A percentile compares a stretch with the other conserved stretches of the same genome.
phyloP scores from a whole-genome alignment of 2,113 vertebrate genomes.

The Rhea pennata region DNA sequence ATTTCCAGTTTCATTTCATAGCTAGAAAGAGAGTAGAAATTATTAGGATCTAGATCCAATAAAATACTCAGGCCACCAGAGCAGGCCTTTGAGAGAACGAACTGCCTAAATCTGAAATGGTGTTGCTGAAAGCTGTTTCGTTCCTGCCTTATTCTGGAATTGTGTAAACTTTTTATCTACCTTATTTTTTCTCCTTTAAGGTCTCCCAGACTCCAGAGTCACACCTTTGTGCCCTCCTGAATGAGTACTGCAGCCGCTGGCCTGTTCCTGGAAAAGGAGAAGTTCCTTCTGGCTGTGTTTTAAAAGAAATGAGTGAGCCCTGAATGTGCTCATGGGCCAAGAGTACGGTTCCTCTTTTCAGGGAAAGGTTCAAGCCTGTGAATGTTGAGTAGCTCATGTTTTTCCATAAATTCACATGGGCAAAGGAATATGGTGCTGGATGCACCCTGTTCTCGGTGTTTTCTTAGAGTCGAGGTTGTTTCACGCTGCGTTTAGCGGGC shows the following conservation, averaged over 20 bases:
- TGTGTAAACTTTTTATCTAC: neutral
- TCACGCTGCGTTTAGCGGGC: neutral
- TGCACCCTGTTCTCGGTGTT: neutral
- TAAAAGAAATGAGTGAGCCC: neutral
- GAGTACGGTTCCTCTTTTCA: neutral
- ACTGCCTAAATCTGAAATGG: neutral
- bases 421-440: neutral
- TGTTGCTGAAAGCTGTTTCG: neutral
- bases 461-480: neutral
- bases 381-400: neutral
- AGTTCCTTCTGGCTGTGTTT: neutral
- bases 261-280: neutral
- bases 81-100: neutral
- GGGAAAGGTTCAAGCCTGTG: neutral
- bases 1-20: slow-evolving; percentile 7
- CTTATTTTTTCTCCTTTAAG: neutral
- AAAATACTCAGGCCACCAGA: neutral
- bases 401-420: neutral
- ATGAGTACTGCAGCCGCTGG: neutral
- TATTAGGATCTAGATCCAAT: neutral
- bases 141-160: neutral
- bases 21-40: neutral
- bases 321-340: neutral
- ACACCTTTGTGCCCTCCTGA: neutral
- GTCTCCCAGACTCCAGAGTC: neutral